phyloP scores from a whole-genome alignment of 2,888 invertebrate species.

The Emmelina monodactyla region DNA sequence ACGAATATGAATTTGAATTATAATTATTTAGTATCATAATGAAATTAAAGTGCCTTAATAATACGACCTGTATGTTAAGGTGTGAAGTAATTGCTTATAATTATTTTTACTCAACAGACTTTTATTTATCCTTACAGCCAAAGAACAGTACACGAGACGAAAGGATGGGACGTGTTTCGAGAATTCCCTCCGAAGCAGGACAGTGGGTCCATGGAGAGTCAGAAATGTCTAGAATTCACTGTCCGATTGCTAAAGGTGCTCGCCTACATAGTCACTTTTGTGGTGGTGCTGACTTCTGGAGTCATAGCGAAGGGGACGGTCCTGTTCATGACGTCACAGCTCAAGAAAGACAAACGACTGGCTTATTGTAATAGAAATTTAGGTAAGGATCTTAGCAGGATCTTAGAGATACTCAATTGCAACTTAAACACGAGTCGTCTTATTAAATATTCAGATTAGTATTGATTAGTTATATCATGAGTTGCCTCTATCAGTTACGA shows the following conservation, averaged over 20 bases:
- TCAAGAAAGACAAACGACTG: constrained; percentile 77
- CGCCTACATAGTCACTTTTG: constrained; percentile 85
- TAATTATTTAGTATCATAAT: too few relatives aligned
- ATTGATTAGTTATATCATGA: too few relatives aligned
- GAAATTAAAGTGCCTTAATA: too few relatives aligned
- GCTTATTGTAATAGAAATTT: constrained; percentile 86
- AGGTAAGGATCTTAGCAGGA: constrained; percentile 70
- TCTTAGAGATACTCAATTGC: too few relatives aligned
- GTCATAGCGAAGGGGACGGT: constrained; percentile 89
- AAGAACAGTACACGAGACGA: constrained; percentile 84
- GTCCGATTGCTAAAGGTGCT: constrained; percentile 84
- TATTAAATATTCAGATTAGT: too few relatives aligned
- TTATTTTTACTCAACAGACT: too few relatives aligned
- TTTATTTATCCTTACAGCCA: too few relatives aligned
- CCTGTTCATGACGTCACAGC: constrained; percentile 91
- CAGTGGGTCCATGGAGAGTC: constrained; percentile 88
- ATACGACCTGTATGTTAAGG: too few relatives aligned
- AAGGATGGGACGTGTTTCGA: constrained; percentile 97
- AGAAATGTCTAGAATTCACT: constrained; percentile 85
- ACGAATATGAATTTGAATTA: too few relatives aligned
- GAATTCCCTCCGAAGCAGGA: constrained; percentile 89
- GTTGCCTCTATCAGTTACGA: too few relatives aligned
- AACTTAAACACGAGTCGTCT: too few relatives aligned
- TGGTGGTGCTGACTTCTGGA: constrained; percentile 83
- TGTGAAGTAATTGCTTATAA: too few relatives aligned